phyloP scores from a whole-genome alignment of 2,888 invertebrate genomes.

The Charanyca ferruginea region DNA sequence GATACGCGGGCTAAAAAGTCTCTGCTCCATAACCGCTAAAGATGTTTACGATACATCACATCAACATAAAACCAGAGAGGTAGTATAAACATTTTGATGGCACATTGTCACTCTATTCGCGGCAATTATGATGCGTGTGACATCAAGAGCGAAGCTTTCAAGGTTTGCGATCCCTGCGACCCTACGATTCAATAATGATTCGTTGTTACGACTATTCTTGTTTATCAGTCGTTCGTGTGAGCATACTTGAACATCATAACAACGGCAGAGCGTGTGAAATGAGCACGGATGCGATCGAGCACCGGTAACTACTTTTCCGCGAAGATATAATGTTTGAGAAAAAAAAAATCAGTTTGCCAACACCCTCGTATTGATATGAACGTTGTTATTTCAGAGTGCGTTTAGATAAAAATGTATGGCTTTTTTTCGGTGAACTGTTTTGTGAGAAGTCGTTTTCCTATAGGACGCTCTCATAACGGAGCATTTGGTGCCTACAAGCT shows the following conservation, averaged over 20 bases:
- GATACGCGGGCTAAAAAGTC: slow-evolving; percentile 52
- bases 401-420: slow-evolving; percentile 66
- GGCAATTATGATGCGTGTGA: slow-evolving; percentile 66
- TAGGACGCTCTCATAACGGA: slow-evolving; percentile 16
- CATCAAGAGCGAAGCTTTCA: slow-evolving; percentile 38
- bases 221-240: slow-evolving; percentile 68
- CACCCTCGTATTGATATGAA: slow-evolving; percentile 62
- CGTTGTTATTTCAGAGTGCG: slow-evolving; percentile 61
- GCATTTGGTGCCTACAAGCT: slow-evolving; percentile 24
- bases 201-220: slow-evolving; percentile 73
- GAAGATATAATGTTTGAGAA: slow-evolving; percentile 83
- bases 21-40: slow-evolving; percentile 53
- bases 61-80: slow-evolving; percentile 66
- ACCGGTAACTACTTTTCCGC: slow-evolving; percentile 90
- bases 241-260: slow-evolving; percentile 52
- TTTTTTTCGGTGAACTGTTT: slow-evolving; percentile 55
- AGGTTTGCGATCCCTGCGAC: slow-evolving; percentile 71
- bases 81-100: slow-evolving; percentile 67
- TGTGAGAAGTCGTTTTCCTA: slow-evolving; percentile 42
- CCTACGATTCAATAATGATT: slow-evolving; percentile 83
- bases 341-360: slow-evolving; percentile 66
- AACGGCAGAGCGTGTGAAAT: slow-evolving; percentile 77
- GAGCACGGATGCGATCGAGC: slow-evolving; percentile 84
- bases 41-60: slow-evolving; percentile 62
- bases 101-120: slow-evolving; percentile 68